A percentile compares a stretch with the other conserved stretches of the same genome.
Evolutionary conservation across 2,113 vertebrate species (phyloP).

Genomic region (Dendrocopos noguchii): DNA sequence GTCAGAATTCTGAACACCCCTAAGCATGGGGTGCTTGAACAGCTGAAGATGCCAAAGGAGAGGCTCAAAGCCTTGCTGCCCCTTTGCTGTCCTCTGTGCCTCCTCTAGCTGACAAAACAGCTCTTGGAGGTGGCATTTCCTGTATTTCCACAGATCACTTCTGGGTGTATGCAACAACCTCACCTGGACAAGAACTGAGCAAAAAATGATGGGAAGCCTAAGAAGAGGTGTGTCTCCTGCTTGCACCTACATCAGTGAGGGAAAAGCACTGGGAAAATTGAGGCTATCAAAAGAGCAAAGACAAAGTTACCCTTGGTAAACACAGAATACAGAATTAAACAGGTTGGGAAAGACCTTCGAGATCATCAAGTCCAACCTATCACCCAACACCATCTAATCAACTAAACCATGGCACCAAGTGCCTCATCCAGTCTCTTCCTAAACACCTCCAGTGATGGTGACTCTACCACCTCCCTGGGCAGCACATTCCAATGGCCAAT

Average conservation of each 20-base stretch:
- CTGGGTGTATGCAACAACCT: neutral
- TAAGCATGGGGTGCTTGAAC: neutral
- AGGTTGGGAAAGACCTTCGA: too few species aligned
- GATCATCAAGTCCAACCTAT: too few species aligned
- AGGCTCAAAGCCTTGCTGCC: neutral
- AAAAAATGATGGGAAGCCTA: neutral
- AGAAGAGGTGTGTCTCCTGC: neutral
- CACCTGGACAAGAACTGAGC: neutral
- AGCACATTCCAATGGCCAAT: too few species aligned
- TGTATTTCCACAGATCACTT: neutral
- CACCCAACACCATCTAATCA: too few species aligned
- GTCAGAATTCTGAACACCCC: neutral
- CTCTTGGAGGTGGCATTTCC: rapidly evolving
- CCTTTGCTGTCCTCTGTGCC: neutral
- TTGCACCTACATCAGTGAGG: rapidly evolving
- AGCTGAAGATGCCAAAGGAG: neutral
- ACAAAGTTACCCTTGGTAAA: neutral
- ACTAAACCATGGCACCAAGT: too few species aligned
- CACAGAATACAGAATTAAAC: too few species aligned
- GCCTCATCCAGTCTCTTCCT: too few species aligned
- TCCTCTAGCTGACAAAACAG: neutral
- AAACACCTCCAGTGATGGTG: too few species aligned
- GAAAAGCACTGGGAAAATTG: neutral
- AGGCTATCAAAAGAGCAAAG: neutral
- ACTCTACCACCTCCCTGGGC: too few species aligned